Conservation (phyloP, 2,888 invertebrate species). For the Patella depressa region DNA sequence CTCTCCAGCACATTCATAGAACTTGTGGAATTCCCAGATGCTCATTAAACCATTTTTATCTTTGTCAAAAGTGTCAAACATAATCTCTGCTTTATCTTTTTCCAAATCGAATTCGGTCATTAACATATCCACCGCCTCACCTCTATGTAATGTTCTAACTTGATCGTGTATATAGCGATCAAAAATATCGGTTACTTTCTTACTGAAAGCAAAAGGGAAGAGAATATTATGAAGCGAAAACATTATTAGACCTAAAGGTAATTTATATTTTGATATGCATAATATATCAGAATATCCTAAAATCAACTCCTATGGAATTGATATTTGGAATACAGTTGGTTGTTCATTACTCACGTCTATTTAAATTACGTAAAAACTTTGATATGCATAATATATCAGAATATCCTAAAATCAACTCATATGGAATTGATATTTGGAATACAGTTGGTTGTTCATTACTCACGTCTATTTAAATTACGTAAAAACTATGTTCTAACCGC, state of each 20-base stretch:
- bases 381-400: no score
- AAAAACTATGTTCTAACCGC: no score
- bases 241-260: neutral
- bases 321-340: no score
- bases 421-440: no score
- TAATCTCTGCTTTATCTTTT: constrained; percentile 56
- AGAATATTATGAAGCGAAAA: no score
- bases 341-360: no score
- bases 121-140: constrained; percentile 62
- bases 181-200: constrained; percentile 64
- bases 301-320: no score
- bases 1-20: constrained; percentile 61
- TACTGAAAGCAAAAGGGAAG: constrained; percentile 45
- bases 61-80: constrained; percentile 69
- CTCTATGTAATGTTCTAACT: constrained; percentile 60
- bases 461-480: no score
- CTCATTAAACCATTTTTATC: constrained; percentile 68
- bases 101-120: constrained; percentile 62
- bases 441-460: no score
- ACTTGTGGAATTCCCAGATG: constrained; percentile 69
- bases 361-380: neutral
- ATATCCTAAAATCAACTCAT: no score
- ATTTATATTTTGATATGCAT: neutral
- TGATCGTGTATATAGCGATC: constrained; percentile 66
- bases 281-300: no score